Conservation (phyloP, 2,888 invertebrate genomes). For the Toxonevra muliebris region DNA sequence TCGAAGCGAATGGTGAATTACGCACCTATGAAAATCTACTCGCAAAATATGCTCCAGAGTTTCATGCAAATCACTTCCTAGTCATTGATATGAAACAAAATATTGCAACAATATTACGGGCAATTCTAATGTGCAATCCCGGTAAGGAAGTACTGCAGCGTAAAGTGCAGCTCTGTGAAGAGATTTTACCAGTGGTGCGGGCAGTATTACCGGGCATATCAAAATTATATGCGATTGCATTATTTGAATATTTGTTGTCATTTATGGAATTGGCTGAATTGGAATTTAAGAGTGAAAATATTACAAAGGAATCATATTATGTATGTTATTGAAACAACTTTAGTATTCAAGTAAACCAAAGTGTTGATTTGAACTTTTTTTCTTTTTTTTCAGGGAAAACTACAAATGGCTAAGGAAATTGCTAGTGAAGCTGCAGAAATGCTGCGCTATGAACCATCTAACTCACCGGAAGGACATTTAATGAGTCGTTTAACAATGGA, state of each 20-base stretch:
- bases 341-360: too few relatives aligned
- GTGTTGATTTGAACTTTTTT: slow-evolving; percentile 5
- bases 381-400: slow-evolving; percentile 62
- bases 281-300: slow-evolving; percentile 69
- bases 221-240: slow-evolving; percentile 71
- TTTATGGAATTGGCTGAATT: slow-evolving; percentile 73
- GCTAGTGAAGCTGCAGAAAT: slow-evolving; percentile 71
- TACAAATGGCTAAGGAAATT: slow-evolving; percentile 69
- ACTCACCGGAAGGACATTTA: slow-evolving; percentile 76
- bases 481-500: slow-evolving; percentile 54
- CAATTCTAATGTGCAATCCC: slow-evolving; percentile 65
- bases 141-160: slow-evolving; percentile 68
- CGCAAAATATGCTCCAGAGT: slow-evolving; percentile 67
- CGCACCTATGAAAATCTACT: slow-evolving; percentile 66
- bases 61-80: slow-evolving; percentile 75
- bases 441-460: slow-evolving; percentile 75
- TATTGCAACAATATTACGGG: slow-evolving; percentile 71
- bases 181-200: slow-evolving; percentile 73
- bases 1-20: slow-evolving; percentile 60
- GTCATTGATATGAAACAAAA: slow-evolving; percentile 76
- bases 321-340: slow-evolving; percentile 45
- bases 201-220: slow-evolving; percentile 71
- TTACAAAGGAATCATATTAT: slow-evolving; percentile 68
- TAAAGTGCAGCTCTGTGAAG: slow-evolving; percentile 74
- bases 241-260: slow-evolving; percentile 80